These are phyloP conservation scores for Noctua pronuba DNA, from an alignment of 2,888 invertebrate species.

Conservation along the genomic window DNA sequence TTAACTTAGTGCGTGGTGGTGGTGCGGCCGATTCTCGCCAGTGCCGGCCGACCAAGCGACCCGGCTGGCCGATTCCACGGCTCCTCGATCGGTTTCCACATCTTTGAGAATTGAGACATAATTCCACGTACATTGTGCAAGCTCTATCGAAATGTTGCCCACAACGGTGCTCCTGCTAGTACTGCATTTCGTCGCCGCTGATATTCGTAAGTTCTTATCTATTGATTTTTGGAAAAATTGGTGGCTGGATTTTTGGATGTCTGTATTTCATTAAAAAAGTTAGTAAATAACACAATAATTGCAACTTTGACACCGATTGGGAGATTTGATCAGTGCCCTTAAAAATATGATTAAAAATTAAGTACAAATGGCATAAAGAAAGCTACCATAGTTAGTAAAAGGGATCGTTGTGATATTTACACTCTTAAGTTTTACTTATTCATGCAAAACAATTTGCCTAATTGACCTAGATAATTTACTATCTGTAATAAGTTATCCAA, in stretches of 20 bases:
- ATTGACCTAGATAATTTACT: conserved; percentile 36
- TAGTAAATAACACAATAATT: background rate
- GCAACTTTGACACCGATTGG: background rate
- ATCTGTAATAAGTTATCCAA: conserved; percentile 36
- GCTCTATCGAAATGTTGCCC: conserved; percentile 78
- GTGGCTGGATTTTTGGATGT: background rate
- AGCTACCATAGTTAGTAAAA: background rate
- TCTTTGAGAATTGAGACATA: conserved; percentile 74
- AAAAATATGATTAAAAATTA: background rate
- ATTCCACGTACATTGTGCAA: conserved; percentile 78
- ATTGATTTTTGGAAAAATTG: conserved; percentile 15
- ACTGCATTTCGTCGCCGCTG: conserved; percentile 83
- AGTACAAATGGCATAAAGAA: background rate
- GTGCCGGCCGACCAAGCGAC: conserved; percentile 84
- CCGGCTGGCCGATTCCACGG: conserved; percentile 82
- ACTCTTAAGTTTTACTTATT: background rate
- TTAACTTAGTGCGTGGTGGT: conserved; percentile 72
- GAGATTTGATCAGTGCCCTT: background rate
- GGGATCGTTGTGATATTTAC: background rate
- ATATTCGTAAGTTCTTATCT: conserved; percentile 83
- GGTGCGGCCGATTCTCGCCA: conserved; percentile 71
- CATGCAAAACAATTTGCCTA: conserved; percentile 9
- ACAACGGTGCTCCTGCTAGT: conserved; percentile 78
- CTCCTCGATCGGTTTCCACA: conserved; percentile 68
- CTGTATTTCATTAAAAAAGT: background rate